A percentile compares a stretch with the other conserved stretches of the same genome.
phyloP scores from a whole-genome alignment of 2,797 vertebrate genomes.

The Vespertilio murinus region DNA sequence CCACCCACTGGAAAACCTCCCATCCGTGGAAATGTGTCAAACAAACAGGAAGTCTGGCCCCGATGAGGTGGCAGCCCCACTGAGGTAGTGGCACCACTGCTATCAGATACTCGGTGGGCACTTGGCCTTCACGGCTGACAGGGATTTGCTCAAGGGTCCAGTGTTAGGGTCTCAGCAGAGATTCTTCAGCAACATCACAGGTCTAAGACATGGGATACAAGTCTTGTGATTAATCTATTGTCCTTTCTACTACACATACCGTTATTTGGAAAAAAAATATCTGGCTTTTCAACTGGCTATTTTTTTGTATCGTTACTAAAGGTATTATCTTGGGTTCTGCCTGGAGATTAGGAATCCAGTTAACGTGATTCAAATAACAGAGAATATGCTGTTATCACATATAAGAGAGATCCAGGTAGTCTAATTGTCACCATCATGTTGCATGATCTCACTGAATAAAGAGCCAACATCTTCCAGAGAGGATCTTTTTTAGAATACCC shows the following conservation, averaged over 20 bases:
- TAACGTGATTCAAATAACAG: neutral
- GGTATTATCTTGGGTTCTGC: neutral
- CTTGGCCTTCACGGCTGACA: neutral
- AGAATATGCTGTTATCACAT: neutral
- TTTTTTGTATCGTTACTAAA: neutral
- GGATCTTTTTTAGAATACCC: neutral
- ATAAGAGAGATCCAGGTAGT: neutral
- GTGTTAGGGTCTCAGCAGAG: neutral
- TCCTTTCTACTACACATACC: neutral
- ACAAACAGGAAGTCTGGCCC: neutral
- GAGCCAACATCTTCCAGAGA: neutral
- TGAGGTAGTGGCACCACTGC: rapidly evolving
- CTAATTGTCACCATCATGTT: neutral
- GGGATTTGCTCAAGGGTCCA: neutral
- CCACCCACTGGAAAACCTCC: neutral
- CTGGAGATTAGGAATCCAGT: neutral
- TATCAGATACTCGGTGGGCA: neutral
- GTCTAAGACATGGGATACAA: neutral
- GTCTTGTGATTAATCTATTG: neutral
- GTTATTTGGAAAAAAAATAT: neutral
- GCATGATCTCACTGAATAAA: neutral
- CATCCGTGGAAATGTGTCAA: rapidly evolving
- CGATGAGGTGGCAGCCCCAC: neutral
- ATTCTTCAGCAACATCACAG: neutral
- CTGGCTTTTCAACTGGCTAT: neutral